phyloP scores from a whole-genome alignment of 2,888 invertebrate genomes.

The Ctenicera cuprea region DNA sequence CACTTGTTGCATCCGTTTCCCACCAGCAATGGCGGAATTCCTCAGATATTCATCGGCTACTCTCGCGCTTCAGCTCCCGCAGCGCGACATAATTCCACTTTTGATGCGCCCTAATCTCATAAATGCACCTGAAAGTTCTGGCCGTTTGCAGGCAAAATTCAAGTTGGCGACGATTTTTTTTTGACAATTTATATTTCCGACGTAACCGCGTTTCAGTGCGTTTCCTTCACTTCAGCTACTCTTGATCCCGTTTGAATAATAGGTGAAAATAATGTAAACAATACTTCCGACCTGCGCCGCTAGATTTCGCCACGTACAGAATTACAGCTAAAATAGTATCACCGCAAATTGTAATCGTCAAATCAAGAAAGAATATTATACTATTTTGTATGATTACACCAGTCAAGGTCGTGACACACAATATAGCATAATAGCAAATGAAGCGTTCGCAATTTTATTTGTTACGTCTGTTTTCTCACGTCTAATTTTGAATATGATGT shows the following conservation, averaged over 20 bases:
- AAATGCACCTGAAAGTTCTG: constrained; percentile 17
- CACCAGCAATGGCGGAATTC: constrained; percentile 73
- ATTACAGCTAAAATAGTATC: constrained; percentile 65
- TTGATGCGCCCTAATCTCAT: constrained; percentile 20
- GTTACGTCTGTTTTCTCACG: background rate
- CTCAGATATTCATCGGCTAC: constrained; percentile 69
- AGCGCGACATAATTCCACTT: constrained; percentile 39
- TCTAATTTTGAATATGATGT: background rate
- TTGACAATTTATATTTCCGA: too few relatives aligned
- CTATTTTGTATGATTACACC: constrained; percentile 68
- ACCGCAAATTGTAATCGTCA: constrained; percentile 68
- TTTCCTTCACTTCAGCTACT: too few relatives aligned
- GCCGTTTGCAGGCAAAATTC: background rate
- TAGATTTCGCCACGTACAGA: constrained; percentile 70
- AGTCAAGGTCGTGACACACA: constrained; percentile 50
- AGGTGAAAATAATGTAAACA: constrained; percentile 48
- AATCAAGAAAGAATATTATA: constrained; percentile 70
- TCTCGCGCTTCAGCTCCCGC: constrained; percentile 35
- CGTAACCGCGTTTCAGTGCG: background rate
- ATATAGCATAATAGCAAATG: constrained; percentile 18
- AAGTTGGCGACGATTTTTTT: background rate
- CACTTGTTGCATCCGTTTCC: constrained; percentile 60
- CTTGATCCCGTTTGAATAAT: constrained; percentile 37
- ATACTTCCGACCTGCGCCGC: constrained; percentile 70
- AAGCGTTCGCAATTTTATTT: background rate